Base-by-base conservation (phyloP, 2,888 invertebrate genomes). In the Melieria omissa region DNA sequence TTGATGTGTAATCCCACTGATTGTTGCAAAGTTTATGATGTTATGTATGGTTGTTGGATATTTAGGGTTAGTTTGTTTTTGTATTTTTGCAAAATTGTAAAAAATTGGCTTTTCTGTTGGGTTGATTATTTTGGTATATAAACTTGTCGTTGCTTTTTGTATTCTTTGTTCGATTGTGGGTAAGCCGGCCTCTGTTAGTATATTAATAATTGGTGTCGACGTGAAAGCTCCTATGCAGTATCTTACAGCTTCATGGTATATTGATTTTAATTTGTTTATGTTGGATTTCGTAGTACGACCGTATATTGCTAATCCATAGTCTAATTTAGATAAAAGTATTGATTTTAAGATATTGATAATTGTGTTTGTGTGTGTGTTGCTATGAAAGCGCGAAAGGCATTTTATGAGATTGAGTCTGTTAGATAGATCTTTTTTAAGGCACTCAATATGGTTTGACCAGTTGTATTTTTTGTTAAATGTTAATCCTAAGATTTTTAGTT, bases 381-480 rank as follows among this genome's bases (percentile, higher is more conserved):
- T 29, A 29, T 29, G 29, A 29, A 29, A 29, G 29, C 29, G 2
- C 29, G 29, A 29, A 29, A 29, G 29, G 29, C 29, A 29, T 29
- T 29, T 29, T 29, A 29, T 29, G 29, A 29, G 29, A 29, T 29
- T 54, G n/a, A 54, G 54, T 54, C 54, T 54, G 1, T 54, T 54
- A 14, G 54, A 14, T 54, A 54, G 12, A 3, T 54, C 54, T 6
- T 10, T 54, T 12, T 12, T 54, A 6, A 54, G 5, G 12, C 14
- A 54, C 5, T 54, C 54, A 14, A 54, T 16, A 54, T 54, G 54
- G 54, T 54, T 6, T 16, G 54, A 5, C 54, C 9, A 54, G 16
- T 54, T 54, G 54, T 54, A 54, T 54, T 54, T 54, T 54, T 54
- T 16, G 54, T 54, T 54, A 54, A 54, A 54, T n/a, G 54, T 54